Conservation (phyloP, 2,797 vertebrate species). For the Gila robusta region DNA sequence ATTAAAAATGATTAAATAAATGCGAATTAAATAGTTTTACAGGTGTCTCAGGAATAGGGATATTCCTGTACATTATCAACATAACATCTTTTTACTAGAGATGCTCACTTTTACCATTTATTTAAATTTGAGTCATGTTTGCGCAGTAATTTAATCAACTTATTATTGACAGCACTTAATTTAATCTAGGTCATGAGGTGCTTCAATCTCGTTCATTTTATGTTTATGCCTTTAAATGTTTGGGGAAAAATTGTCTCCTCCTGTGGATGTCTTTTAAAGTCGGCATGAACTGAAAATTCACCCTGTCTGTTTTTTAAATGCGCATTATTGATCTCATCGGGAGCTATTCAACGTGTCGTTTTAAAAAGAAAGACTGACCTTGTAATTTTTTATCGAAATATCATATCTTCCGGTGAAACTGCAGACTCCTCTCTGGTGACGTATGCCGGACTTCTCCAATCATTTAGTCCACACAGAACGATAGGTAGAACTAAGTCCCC, state of each 20-base stretch:
- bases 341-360: too few species aligned
- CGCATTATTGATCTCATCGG: too few species aligned
- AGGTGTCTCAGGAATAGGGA: neutral
- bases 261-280: neutral
- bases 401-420: too few species aligned
- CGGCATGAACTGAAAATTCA: neutral
- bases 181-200: neutral
- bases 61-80: neutral
- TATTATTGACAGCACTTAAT: neutral
- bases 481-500: neutral
- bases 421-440: too few species aligned
- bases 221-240: neutral
- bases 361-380: too few species aligned
- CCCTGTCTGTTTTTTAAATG: neutral
- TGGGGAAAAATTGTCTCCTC: neutral
- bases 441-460: too few species aligned
- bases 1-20: too few species aligned
- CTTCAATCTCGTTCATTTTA: neutral
- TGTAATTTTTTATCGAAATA: too few species aligned
- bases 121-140: neutral
- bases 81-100: neutral
- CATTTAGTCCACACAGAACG: neutral
- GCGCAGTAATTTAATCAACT: neutral
- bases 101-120: neutral
- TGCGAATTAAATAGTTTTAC: neutral